Evolutionary conservation across 2,113 vertebrate species (phyloP).

Genomic region (Ranitomeya variabilis): DNA sequence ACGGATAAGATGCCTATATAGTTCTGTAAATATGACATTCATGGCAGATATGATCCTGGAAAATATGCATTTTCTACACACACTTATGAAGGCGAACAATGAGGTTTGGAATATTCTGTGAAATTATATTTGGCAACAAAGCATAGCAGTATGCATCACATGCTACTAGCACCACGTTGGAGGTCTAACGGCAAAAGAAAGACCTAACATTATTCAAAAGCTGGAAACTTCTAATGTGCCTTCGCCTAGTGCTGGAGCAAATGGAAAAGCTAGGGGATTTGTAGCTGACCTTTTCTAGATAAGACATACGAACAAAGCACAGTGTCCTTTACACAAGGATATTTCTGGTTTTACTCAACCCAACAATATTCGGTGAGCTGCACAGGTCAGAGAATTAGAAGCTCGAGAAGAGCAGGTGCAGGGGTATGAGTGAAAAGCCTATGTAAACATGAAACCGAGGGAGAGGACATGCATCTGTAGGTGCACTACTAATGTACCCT

Average conservation of each 20-base stretch:
- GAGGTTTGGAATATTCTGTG: not conserved
- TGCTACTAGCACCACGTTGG: not conserved
- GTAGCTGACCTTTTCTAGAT: slow-evolving; percentile 46
- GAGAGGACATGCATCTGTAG: not conserved
- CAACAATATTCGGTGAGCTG: slow-evolving; percentile 22
- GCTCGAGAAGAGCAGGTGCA: slow-evolving; percentile 48
- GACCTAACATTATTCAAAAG: not conserved
- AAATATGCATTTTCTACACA: slow-evolving; percentile 7
- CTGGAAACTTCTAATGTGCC: slow-evolving; percentile 1
- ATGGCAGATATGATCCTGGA: not conserved
- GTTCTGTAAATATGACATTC: not conserved
- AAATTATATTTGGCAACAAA: not conserved
- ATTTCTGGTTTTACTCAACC: slow-evolving; percentile 25
- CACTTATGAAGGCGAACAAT: not conserved
- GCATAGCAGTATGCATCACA: not conserved
- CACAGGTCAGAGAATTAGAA: slow-evolving; percentile 29
- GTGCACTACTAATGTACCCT: not conserved
- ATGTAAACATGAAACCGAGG: slow-evolving; percentile 29
- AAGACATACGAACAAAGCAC: slow-evolving; percentile 9
- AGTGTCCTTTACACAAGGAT: slow-evolving; percentile 53
- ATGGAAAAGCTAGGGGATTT: slow-evolving; percentile 37
- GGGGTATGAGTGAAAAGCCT: slow-evolving; percentile 23
- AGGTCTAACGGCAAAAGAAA: not conserved
- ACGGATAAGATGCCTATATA: not conserved
- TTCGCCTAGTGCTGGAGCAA: slow-evolving; percentile 21